phyloP scores from a whole-genome alignment of 2,888 invertebrate species.

The Drosophila neonasuta region DNA sequence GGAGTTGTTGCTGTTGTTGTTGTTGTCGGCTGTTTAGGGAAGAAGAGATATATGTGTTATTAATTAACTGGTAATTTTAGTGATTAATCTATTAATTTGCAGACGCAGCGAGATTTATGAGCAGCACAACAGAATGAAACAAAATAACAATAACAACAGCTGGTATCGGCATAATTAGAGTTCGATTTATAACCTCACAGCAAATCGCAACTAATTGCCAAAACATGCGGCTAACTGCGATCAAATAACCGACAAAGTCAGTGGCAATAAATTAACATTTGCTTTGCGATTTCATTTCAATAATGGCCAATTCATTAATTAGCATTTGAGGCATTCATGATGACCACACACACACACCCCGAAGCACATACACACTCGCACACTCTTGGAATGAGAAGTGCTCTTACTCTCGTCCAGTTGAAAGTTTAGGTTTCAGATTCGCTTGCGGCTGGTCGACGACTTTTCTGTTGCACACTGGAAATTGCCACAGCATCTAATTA shows the following conservation, averaged over 20 bases:
- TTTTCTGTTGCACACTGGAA: conserved; percentile 16
- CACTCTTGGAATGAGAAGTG: conserved; percentile 4
- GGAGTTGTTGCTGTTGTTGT: conserved; percentile 38
- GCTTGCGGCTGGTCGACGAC: conserved; percentile 11
- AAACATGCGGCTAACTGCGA: conserved; percentile 65
- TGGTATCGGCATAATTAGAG: conserved; percentile 58
- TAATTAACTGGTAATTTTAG: conserved; percentile 72
- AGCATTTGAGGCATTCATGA: conserved; percentile 51
- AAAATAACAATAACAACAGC: conserved; percentile 36
- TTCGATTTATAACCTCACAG: conserved; percentile 56
- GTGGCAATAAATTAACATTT: conserved; percentile 66
- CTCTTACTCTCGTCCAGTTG: conserved; percentile 10
- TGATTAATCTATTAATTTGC: conserved; percentile 75
- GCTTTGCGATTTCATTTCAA: conserved; percentile 67
- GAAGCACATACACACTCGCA: conserved; percentile 11
- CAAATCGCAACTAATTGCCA: conserved; percentile 54
- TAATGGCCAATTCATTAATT: conserved; percentile 75
- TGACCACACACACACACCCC: conserved; percentile 11
- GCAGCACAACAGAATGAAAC: conserved; percentile 28
- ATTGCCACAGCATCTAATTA: conserved; percentile 52
- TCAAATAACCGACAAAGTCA: conserved; percentile 46
- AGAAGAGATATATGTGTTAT: conserved; percentile 59
- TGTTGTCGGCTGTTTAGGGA: conserved; percentile 16
- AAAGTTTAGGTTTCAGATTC: conserved; percentile 35
- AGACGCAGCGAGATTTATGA: conserved; percentile 59